A percentile compares a stretch with the other conserved stretches of the same genome.
Evolutionary conservation across 2,888 invertebrate species (phyloP).

Genomic region (Drosophila sordidula): DNA sequence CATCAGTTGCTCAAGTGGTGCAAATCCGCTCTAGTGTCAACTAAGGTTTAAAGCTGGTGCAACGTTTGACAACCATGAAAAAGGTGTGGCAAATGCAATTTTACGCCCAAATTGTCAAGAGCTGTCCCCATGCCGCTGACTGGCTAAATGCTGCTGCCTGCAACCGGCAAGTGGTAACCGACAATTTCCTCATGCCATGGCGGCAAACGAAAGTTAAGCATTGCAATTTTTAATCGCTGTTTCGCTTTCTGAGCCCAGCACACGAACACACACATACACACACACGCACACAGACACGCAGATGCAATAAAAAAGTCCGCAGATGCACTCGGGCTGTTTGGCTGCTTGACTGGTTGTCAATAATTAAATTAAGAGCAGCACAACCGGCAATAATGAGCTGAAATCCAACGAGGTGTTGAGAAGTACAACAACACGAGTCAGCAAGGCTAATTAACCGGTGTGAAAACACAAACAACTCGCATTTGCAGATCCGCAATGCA

Average conservation of each 20-base stretch:
- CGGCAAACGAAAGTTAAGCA: conserved; percentile 70
- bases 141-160: conserved; percentile 17
- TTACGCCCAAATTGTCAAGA: conserved; percentile 29
- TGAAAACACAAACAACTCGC: conserved; percentile 30
- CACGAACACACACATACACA: conserved; percentile 44
- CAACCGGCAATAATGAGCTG: conserved; percentile 31
- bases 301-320: conserved; percentile 49
- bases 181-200: conserved; percentile 65
- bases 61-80: conserved; percentile 15
- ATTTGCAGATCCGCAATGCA: conserved; percentile 10
- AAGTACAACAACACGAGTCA: conserved; percentile 24
- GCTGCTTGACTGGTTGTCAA: conserved; percentile 54
- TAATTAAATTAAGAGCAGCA: conserved; percentile 57
- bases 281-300: conserved; percentile 33
- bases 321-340: conserved; percentile 35
- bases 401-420: conserved; percentile 61
- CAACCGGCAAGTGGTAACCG: conserved; percentile 24
- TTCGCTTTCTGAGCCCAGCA: conserved; percentile 77
- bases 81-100: conserved; percentile 44
- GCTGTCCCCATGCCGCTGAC: conserved; percentile 28
- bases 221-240: conserved; percentile 71
- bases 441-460: conserved; percentile 40
- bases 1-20: conserved; percentile 7
- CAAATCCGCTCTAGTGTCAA: conserved; percentile 16
- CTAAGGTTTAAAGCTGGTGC: conserved; percentile 7